Conservation (phyloP, 37 sponge, comb jelly and placozoan genomes). For the Petrosia ficiformis region DNA sequence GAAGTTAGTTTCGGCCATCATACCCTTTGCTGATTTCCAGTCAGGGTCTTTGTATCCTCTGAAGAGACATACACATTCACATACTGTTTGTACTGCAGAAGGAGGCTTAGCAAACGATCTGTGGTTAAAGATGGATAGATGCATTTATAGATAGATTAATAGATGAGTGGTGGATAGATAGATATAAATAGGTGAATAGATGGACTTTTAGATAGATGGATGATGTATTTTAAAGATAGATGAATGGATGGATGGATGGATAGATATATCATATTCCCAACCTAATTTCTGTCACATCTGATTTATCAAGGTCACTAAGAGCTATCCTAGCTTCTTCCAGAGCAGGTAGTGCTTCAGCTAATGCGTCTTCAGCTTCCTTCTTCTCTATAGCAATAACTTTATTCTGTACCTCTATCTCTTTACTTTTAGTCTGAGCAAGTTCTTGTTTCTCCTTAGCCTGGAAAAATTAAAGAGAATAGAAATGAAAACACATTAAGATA, state of each 20-base stretch:
- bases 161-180: neutral
- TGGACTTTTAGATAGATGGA: too few species aligned
- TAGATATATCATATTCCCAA: neutral
- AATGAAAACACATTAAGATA: neutral
- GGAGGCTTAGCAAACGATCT: constrained; percentile 98
- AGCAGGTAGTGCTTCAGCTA: constrained; percentile 94
- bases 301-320: constrained; percentile 87
- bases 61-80: constrained; percentile 90
- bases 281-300: constrained; percentile 96
- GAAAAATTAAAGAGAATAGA: neutral
- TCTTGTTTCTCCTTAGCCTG: constrained; percentile 91
- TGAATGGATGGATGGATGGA: neutral
- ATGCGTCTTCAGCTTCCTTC: constrained; percentile 88
- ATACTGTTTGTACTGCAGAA: constrained; percentile 91
- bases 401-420: constrained; percentile 97
- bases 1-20: constrained; percentile 98
- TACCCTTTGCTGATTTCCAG: constrained; percentile 97
- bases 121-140: neutral
- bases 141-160: neutral
- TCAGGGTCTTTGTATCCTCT: constrained; percentile 84
- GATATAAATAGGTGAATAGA: too few species aligned
- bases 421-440: constrained; percentile 89
- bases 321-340: constrained; percentile 96
- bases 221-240: too few species aligned
- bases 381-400: constrained; percentile 87